phyloP scores from a whole-genome alignment of 1,140 invertebrate genomes.

The Trachymyrmex septentrionalis region DNA sequence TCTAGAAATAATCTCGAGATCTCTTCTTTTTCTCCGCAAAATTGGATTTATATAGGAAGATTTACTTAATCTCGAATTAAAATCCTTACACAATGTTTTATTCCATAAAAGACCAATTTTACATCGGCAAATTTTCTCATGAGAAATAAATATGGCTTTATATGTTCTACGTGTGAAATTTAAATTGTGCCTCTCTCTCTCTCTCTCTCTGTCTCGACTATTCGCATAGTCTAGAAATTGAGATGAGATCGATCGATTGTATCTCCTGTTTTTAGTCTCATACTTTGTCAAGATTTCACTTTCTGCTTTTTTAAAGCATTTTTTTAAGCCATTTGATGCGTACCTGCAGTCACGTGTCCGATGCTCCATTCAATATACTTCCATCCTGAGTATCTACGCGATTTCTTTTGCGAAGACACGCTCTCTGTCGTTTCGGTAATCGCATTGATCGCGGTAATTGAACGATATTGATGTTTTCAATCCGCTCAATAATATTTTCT shows the following conservation, averaged over 20 bases:
- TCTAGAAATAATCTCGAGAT: background rate
- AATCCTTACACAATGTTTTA: background rate
- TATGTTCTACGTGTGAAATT: background rate
- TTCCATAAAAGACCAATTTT: background rate
- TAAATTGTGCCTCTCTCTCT: conserved; percentile 6
- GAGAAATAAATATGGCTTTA: conserved; percentile 7
- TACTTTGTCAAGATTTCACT: conserved; percentile 56
- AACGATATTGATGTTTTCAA: conserved; percentile 1
- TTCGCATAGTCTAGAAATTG: conserved; percentile 9
- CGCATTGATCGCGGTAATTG: background rate
- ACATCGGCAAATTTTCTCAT: background rate
- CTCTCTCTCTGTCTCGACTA: no score
- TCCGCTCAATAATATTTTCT: background rate
- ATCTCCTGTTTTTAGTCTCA: conserved; percentile 32
- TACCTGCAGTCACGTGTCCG: conserved; percentile 35
- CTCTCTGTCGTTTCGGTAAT: conserved; percentile 1
- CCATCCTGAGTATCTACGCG: background rate
- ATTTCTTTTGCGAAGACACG: background rate
- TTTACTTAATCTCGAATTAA: conserved; percentile 27
- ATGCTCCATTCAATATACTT: background rate
- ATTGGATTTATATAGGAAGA: conserved; percentile 13
- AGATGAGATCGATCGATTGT: conserved; percentile 10
- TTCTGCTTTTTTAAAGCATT: conserved; percentile 12
- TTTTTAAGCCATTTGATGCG: conserved; percentile 51
- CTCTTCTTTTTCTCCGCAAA: background rate